A percentile compares a stretch with the other conserved stretches of the same genome.
Evolutionary conservation across 2,113 vertebrate genomes (phyloP).

Genomic region (Promerops cafer): DNA sequence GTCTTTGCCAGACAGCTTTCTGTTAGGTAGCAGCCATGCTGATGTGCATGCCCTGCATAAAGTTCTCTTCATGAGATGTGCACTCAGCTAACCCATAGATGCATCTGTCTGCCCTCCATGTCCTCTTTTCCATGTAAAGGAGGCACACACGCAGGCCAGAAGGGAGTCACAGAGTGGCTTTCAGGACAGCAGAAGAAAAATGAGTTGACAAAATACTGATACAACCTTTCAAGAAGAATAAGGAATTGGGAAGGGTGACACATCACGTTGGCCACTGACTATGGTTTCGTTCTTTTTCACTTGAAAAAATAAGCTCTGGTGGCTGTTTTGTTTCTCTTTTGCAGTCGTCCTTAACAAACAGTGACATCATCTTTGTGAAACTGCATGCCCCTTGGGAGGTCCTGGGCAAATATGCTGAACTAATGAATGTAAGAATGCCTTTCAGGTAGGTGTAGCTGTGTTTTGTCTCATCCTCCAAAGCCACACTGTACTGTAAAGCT

Average conservation of each 20-base stretch:
- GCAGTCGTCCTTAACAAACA: constrained; percentile 88
- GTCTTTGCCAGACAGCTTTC: not conserved
- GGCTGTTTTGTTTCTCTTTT: constrained; percentile 67
- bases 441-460: constrained; percentile 82
- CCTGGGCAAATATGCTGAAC: constrained; percentile 90
- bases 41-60: not conserved
- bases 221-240: not conserved
- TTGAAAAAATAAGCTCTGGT: not conserved
- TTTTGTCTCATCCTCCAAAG: not conserved
- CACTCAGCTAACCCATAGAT: not conserved
- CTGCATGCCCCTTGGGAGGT: constrained; percentile 93
- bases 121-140: not conserved
- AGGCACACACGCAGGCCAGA: not conserved
- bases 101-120: not conserved
- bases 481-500: not conserved
- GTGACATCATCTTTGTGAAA: constrained; percentile 93
- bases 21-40: not conserved
- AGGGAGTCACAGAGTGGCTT: not conserved
- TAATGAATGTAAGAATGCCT: constrained; percentile 97
- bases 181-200: not conserved
- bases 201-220: not conserved
- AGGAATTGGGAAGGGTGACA: not conserved
- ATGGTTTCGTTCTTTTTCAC: not conserved
- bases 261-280: not conserved
- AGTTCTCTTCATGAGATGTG: not conserved